Evolutionary conservation across 2,888 invertebrate species (phyloP).

Genomic region (Palloptera scutellata): DNA sequence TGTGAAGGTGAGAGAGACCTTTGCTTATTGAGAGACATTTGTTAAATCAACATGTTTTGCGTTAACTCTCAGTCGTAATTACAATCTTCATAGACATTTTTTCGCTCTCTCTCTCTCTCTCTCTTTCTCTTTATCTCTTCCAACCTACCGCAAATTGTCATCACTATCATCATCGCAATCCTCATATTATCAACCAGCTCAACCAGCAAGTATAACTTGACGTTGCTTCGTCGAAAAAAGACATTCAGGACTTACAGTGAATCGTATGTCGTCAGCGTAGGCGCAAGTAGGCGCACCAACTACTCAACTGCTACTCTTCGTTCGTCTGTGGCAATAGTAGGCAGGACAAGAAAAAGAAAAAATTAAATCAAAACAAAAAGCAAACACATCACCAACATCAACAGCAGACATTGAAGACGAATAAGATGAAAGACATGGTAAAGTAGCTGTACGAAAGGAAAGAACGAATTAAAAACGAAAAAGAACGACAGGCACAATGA

Average conservation of each 20-base stretch:
- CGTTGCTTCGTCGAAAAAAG: not conserved
- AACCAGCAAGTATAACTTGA: not conserved
- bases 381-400: not conserved
- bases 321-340: not conserved
- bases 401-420: slow-evolving; percentile 4
- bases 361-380: slow-evolving; percentile 1
- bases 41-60: too few species aligned
- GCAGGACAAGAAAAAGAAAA: slow-evolving; percentile 11
- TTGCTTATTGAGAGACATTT: too few species aligned
- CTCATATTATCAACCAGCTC: not conserved
- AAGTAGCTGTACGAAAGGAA: not conserved
- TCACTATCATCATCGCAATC: not conserved
- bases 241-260: slow-evolving; percentile 3
- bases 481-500: slow-evolving; percentile 9
- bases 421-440: not conserved
- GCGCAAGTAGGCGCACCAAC: not conserved
- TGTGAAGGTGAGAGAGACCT: too few species aligned
- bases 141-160: not conserved
- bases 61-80: too few species aligned
- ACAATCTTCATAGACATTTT: not conserved
- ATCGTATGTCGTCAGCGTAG: slow-evolving; percentile 23
- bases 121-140: not conserved
- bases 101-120: slow-evolving; percentile 12
- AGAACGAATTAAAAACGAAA: slow-evolving; percentile 7
- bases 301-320: not conserved